Percentiles rank a stretch among this genome's conserved stretches.
These are phyloP conservation scores for Paragorgia papillata DNA, from an alignment of 92 coral and sea anemone species.

Conservation along the genomic window DNA sequence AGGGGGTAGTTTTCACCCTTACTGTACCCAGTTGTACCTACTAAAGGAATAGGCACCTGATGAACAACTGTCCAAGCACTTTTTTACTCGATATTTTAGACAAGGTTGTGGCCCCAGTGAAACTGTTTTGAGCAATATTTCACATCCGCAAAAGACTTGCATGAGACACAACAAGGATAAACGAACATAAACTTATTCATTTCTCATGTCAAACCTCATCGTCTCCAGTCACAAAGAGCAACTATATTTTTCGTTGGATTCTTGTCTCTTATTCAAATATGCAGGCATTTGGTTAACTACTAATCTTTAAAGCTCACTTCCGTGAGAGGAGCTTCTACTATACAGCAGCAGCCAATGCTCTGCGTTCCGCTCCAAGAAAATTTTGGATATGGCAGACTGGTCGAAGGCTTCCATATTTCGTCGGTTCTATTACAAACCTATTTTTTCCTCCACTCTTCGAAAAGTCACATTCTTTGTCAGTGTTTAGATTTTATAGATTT, in stretches of 20 bases:
- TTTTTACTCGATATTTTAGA: conserved; percentile 43
- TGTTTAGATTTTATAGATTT: no score
- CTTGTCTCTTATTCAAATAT: conserved; percentile 14
- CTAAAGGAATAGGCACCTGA: conserved; percentile 35
- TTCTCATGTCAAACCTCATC: conserved; percentile 12
- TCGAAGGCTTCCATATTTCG: conserved; percentile 15
- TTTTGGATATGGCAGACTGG: conserved; percentile 58
- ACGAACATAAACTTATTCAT: conserved; percentile 28
- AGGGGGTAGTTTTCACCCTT: conserved; percentile 35
- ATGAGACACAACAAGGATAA: neutral
- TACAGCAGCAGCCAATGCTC: conserved; percentile 39
- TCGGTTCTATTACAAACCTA: no score
- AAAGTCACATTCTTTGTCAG: no score
- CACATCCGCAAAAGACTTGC: no score
- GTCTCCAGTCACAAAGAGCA: conserved; percentile 37
- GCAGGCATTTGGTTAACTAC: conserved; percentile 45
- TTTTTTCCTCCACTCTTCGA: no score
- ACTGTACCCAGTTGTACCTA: conserved; percentile 13
- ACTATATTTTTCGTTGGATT: conserved; percentile 57
- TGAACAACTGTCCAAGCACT: conserved; percentile 40
- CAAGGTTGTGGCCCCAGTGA: conserved; percentile 44
- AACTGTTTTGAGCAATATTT: conserved; percentile 46
- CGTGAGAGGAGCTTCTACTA: conserved; percentile 51
- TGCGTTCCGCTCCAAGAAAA: conserved; percentile 48
- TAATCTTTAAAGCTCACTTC: conserved; percentile 56